These are phyloP conservation scores for Tethea ocularis DNA, from an alignment of 2,888 invertebrate genomes.

Conservation along the genomic window DNA sequence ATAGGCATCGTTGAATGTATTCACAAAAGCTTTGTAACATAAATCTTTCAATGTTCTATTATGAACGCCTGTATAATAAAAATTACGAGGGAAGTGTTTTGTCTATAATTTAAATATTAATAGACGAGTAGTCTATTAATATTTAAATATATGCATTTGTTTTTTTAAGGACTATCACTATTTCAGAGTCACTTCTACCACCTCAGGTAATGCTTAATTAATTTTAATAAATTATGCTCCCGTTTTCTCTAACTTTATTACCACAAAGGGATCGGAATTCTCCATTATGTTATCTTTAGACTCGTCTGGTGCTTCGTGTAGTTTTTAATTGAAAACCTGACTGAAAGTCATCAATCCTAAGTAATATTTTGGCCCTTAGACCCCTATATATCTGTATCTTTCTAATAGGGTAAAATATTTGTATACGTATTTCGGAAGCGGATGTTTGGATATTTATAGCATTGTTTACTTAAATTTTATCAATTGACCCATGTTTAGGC, in stretches of 20 bases:
- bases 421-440: constrained; percentile 41
- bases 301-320: no score
- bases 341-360: no score
- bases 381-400: not conserved
- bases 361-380: not conserved
- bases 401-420: not conserved
- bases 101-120: not conserved
- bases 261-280: no score
- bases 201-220: not conserved
- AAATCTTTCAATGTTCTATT: constrained; percentile 10
- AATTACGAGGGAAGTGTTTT: constrained; percentile 2
- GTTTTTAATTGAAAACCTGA: no score
- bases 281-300: no score
- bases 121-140: no score
- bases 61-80: constrained; percentile 6
- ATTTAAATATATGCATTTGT: not conserved
- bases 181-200: not conserved
- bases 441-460: constrained; percentile 49
- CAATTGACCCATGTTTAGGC: constrained; percentile 22
- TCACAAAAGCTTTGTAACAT: constrained; percentile 13
- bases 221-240: no score
- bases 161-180: not conserved
- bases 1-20: constrained; percentile 7
- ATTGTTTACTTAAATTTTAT: constrained; percentile 46
- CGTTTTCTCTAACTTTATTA: not conserved